These are phyloP conservation scores for Melinopterus prodromus DNA, from an alignment of 2,888 invertebrate species.

Conservation along the genomic window DNA sequence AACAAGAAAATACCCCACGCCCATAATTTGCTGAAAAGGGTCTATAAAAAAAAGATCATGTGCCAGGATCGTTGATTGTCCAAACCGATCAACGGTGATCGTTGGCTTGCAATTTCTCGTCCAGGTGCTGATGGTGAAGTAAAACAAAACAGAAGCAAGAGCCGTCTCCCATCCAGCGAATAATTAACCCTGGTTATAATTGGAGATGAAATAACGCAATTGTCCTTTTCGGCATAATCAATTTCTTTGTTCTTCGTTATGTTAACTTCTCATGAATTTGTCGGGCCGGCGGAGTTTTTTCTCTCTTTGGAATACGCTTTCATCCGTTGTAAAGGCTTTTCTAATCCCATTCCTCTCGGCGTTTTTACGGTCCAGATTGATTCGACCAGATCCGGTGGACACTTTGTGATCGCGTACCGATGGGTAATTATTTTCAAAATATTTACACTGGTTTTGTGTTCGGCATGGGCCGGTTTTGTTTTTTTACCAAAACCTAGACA, in stretches of 20 bases:
- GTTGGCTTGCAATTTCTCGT: constrained; percentile 29
- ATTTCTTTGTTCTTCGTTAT: constrained; percentile 8
- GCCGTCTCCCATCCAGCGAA: constrained; percentile 6
- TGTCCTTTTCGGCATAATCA: constrained; percentile 21
- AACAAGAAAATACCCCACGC: too few species aligned
- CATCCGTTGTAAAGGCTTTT: constrained; percentile 8
- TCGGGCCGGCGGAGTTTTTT: not conserved
- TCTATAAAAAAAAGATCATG: not conserved
- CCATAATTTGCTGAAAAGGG: too few species aligned
- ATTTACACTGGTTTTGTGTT: constrained; percentile 22
- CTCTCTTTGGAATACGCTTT: not conserved
- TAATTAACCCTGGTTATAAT: constrained; percentile 25
- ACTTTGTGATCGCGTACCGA: constrained; percentile 16
- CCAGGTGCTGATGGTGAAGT: constrained; percentile 7
- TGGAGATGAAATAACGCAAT: constrained; percentile 30
- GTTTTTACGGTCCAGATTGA: constrained; percentile 23
- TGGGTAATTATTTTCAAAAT: constrained; percentile 22
- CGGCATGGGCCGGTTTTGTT: constrained; percentile 17
- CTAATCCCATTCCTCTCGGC: constrained; percentile 20
- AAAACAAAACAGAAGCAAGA: constrained; percentile 20
- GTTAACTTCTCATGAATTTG: not conserved
- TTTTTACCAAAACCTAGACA: constrained; percentile 15
- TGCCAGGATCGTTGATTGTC: constrained; percentile 25
- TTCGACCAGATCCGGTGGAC: not conserved
- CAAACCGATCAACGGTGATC: constrained; percentile 27